These are phyloP conservation scores for Gadus chalcogrammus DNA, from an alignment of 2,113 vertebrate species.

Conservation along the genomic window DNA sequence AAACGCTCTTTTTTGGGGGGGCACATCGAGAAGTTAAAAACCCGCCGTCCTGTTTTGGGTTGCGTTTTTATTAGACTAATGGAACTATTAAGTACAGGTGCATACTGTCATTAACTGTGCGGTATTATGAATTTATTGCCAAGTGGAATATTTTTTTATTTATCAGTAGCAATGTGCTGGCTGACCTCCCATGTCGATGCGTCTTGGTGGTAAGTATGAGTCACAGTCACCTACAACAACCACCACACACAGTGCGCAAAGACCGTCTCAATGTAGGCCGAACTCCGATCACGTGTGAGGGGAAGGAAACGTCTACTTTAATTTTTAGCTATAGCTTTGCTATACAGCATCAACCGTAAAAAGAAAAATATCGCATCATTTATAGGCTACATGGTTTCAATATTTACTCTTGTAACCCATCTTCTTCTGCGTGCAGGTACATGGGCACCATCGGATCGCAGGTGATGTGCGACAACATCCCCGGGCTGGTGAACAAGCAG, in stretches of 20 bases:
- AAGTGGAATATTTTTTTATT: slow-evolving; percentile 82
- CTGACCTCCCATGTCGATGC: slow-evolving; percentile 80
- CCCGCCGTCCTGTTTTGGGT: no score
- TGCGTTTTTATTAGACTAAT: slow-evolving; percentile 10
- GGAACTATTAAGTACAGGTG: slow-evolving; percentile 54
- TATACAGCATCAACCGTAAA: no score
- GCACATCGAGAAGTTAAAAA: no score
- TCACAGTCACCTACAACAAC: neutral
- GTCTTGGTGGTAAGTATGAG: slow-evolving; percentile 90
- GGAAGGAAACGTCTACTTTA: neutral
- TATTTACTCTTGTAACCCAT: neutral
- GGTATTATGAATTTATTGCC: slow-evolving; percentile 89
- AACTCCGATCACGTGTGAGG: no score
- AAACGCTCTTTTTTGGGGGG: no score
- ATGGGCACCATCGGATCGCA: slow-evolving; percentile 89
- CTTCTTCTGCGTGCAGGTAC: slow-evolving; percentile 71
- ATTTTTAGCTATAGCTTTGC: neutral
- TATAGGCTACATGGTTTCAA: neutral
- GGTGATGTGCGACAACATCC: slow-evolving; percentile 96
- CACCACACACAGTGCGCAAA: no score
- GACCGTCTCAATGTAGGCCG: no score
- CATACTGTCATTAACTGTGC: slow-evolving; percentile 43
- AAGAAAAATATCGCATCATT: no score
- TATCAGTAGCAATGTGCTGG: slow-evolving; percentile 81
- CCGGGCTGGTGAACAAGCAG: slow-evolving; percentile 89